Percentiles rank a stretch among this genome's conserved stretches.
Conservation (phyloP, 1,140 invertebrate genomes). For the Euura saliciscinereae region DNA sequence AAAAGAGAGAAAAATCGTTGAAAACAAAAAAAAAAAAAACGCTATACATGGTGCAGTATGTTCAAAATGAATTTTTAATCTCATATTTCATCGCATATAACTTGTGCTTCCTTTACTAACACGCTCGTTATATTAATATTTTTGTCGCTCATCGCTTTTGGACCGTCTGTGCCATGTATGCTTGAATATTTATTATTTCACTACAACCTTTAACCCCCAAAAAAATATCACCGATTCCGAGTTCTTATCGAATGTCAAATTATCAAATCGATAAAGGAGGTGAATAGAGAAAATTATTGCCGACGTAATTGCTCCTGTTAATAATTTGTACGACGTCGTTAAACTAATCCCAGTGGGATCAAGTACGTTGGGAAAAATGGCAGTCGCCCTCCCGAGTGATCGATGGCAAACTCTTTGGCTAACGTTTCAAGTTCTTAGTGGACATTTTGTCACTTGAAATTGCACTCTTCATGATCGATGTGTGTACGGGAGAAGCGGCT, state of each 20-base stretch:
- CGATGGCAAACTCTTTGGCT: background rate
- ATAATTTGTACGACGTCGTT: too few relatives aligned
- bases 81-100: background rate
- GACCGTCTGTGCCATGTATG: constrained; percentile 17
- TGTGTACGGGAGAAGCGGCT: background rate
- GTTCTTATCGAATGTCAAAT: too few relatives aligned
- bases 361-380: too few relatives aligned
- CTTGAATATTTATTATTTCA: constrained; percentile 4
- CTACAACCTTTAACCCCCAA: background rate
- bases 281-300: too few relatives aligned
- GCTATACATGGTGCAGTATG: constrained; percentile 18
- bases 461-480: background rate
- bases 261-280: too few relatives aligned
- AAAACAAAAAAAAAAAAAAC: background rate
- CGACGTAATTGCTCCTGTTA: too few relatives aligned
- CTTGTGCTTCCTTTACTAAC: background rate
- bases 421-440: background rate
- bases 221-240: too few relatives aligned
- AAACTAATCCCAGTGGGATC: too few relatives aligned
- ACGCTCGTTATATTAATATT: background rate
- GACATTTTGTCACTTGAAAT: background rate
- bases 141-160: constrained; percentile 8
- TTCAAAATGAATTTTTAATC: constrained; percentile 8
- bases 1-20: background rate
- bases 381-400: background rate